Percentiles rank a stretch among this genome's conserved stretches.
These are phyloP conservation scores for Tiphia femorata DNA, from an alignment of 2,888 invertebrate species.

Conservation along the genomic window DNA sequence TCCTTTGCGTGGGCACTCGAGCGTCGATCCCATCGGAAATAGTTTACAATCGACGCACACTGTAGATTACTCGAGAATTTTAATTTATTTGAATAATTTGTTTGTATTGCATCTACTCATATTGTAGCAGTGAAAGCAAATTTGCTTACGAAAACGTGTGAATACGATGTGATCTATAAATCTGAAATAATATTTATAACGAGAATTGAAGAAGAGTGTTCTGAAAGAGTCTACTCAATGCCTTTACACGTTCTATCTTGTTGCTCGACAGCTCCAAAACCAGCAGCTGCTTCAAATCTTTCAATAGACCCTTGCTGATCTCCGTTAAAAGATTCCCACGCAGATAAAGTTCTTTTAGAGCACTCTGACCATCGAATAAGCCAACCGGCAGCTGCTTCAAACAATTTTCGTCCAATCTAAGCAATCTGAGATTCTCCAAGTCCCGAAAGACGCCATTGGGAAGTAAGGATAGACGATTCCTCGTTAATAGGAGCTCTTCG, in stretches of 20 bases:
- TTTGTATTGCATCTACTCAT: no score
- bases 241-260: slow-evolving; percentile 72
- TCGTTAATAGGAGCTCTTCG: slow-evolving; percentile 78
- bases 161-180: background rate
- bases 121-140: no score
- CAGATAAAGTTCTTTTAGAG: slow-evolving; percentile 78
- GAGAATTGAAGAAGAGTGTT: no score
- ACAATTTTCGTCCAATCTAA: slow-evolving; percentile 78
- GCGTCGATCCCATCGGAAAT: no score
- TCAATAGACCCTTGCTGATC: slow-evolving; percentile 74
- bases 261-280: slow-evolving; percentile 80
- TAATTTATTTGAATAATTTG: no score
- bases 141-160: no score
- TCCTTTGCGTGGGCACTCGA: no score
- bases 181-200: background rate
- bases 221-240: no score
- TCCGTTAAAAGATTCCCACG: slow-evolving; percentile 76
- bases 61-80: background rate
- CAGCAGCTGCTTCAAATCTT: slow-evolving; percentile 72
- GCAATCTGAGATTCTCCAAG: slow-evolving; percentile 73
- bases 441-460: slow-evolving; percentile 74
- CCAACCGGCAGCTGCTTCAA: slow-evolving; percentile 73
- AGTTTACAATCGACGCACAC: background rate
- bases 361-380: slow-evolving; percentile 73
- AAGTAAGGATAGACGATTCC: slow-evolving; percentile 75